Percentiles rank a stretch among this genome's conserved stretches.
phyloP scores from a whole-genome alignment of 2,797 vertebrate genomes.

The Hypotaenidia philippensis region DNA sequence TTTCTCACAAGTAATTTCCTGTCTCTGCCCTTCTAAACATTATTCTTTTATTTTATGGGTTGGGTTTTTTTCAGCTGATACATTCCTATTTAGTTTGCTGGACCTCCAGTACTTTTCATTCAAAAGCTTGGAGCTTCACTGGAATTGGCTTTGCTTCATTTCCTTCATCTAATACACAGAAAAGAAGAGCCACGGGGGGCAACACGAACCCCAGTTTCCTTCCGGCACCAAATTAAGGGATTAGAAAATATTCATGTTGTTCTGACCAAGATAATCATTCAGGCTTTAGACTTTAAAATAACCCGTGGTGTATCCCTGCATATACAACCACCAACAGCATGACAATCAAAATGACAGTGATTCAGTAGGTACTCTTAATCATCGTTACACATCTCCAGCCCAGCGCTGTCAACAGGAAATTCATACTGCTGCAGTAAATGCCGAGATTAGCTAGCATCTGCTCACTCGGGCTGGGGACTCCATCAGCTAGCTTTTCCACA shows the following conservation, averaged over 20 bases:
- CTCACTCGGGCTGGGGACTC: background rate
- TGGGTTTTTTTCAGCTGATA: background rate
- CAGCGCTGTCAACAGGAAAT: background rate
- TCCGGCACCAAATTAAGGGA: constrained; percentile 42
- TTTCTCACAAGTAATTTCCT: constrained; percentile 74
- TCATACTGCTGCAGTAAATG: background rate
- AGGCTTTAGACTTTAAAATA: constrained; percentile 30
- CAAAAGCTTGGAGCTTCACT: constrained; percentile 2
- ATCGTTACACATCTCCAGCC: background rate
- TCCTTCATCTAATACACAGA: constrained; percentile 38
- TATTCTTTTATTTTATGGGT: constrained; percentile 17
- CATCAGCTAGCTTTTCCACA: background rate
- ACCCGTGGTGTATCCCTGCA: background rate
- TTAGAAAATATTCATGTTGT: constrained; percentile 13
- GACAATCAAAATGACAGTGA: constrained; percentile 27
- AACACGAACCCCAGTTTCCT: background rate
- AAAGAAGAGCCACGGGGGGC: constrained; percentile 4
- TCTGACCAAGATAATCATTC: constrained; percentile 28
- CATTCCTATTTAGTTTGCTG: constrained; percentile 21
- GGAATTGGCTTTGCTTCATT: constrained; percentile 50
- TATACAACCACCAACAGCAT: background rate
- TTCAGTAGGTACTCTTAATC: constrained; percentile 2
- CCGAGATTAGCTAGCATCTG: background rate
- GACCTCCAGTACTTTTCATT: constrained; percentile 41
- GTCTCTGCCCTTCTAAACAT: constrained; percentile 29